These are phyloP conservation scores for Fregetta grallaria DNA, from an alignment of 2,113 vertebrate genomes.

Conservation along the genomic window DNA sequence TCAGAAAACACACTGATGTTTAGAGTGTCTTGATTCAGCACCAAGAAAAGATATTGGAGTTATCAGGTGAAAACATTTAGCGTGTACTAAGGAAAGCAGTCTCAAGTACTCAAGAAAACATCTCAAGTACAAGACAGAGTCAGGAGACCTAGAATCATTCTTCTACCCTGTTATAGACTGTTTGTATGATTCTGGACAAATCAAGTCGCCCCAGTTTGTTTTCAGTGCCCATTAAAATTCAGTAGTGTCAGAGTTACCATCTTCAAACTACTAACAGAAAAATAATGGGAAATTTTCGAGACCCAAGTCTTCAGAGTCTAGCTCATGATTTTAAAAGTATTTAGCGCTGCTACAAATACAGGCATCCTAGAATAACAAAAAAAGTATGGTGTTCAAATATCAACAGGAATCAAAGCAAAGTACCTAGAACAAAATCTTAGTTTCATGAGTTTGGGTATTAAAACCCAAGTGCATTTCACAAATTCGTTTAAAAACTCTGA, in stretches of 20 bases:
- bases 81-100: background rate
- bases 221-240: background rate
- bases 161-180: background rate
- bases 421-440: too few species aligned
- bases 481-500: background rate
- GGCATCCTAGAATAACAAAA: background rate
- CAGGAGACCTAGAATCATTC: background rate
- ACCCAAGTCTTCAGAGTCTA: background rate
- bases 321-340: background rate
- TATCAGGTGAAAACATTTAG: background rate
- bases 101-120: too few species aligned
- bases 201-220: background rate
- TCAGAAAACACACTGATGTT: background rate
- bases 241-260: background rate
- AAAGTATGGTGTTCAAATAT: background rate
- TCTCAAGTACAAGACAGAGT: background rate
- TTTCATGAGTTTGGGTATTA: background rate
- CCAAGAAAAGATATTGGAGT: background rate
- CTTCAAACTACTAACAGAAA: background rate
- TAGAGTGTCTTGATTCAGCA: background rate
- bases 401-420: background rate
- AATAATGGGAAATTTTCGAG: background rate
- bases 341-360: background rate
- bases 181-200: background rate
- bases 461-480: background rate